Conservation (phyloP, 2,797 vertebrate genomes). For the Neomorphus geoffroyi region DNA sequence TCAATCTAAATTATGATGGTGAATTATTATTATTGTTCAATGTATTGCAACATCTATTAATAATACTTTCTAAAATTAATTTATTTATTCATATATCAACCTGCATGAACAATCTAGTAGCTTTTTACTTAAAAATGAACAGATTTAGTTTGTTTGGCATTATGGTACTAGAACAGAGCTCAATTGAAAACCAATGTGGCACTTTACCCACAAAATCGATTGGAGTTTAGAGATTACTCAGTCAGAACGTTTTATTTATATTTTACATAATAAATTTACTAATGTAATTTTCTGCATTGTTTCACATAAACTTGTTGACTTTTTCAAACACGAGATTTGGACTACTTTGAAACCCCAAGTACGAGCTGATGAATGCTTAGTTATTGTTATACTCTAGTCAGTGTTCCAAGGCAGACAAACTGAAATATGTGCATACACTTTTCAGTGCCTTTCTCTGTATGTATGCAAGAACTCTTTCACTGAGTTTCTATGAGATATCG, state of each 20-base stretch:
- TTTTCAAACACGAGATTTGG: not conserved
- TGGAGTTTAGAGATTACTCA: not conserved
- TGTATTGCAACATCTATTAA: not conserved
- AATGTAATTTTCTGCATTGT: conserved; percentile 9
- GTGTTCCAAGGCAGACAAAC: not conserved
- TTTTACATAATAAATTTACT: not conserved
- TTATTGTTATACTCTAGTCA: not conserved
- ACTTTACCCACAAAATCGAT: not conserved
- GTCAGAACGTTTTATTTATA: not conserved
- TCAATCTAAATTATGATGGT: not conserved
- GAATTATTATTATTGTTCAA: not conserved
- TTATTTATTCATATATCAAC: not conserved
- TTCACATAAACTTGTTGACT: not conserved
- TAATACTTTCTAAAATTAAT: not conserved
- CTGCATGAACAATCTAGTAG: not conserved
- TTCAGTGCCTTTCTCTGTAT: not conserved
- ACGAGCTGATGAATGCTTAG: not conserved
- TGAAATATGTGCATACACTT: not conserved
- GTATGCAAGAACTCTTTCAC: not conserved
- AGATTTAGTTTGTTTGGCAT: not conserved
- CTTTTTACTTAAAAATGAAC: not conserved
- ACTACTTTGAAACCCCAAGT: not conserved
- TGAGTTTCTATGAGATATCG: not conserved
- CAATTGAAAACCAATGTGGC: not conserved
- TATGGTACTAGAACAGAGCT: not conserved